Evolutionary conservation across 2,888 invertebrate genomes (phyloP).

Genomic region (Dryocosmus kuriphilus): DNA sequence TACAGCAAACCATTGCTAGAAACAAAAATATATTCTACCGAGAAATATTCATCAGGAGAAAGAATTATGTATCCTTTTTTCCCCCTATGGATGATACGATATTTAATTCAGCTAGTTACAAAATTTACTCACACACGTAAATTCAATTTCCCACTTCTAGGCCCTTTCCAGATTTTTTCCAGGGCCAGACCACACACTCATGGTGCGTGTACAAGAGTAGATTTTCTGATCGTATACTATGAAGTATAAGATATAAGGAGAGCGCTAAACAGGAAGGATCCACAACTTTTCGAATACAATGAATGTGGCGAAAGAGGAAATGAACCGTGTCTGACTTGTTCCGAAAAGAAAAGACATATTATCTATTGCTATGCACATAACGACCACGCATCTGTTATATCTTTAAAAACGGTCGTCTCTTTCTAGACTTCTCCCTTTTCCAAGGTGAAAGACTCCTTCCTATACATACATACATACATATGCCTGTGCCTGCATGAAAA

Average conservation of each 20-base stretch:
- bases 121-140: no score
- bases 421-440: slow-evolving; percentile 7
- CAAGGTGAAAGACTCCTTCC: slow-evolving; percentile 23
- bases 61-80: no score
- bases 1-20: background rate
- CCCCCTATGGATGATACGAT: no score
- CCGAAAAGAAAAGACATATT: slow-evolving; percentile 55
- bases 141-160: no score
- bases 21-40: background rate
- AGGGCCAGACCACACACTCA: background rate
- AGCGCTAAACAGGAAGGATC: background rate
- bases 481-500: slow-evolving; percentile 43
- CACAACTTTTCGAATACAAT: background rate
- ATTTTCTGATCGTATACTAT: background rate
- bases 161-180: no score
- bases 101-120: no score
- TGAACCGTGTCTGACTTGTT: slow-evolving; percentile 56
- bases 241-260: background rate
- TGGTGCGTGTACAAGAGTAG: background rate
- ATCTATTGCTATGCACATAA: slow-evolving; percentile 49
- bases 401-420: slow-evolving; percentile 48
- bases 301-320: slow-evolving; percentile 55
- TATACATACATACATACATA: no score
- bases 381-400: slow-evolving; percentile 58
- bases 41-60: no score